A percentile compares a stretch with the other conserved stretches of the same genome.
These are phyloP conservation scores for Onychostoma macrolepis DNA, from an alignment of 2,113 vertebrate genomes.

Conservation along the genomic window DNA sequence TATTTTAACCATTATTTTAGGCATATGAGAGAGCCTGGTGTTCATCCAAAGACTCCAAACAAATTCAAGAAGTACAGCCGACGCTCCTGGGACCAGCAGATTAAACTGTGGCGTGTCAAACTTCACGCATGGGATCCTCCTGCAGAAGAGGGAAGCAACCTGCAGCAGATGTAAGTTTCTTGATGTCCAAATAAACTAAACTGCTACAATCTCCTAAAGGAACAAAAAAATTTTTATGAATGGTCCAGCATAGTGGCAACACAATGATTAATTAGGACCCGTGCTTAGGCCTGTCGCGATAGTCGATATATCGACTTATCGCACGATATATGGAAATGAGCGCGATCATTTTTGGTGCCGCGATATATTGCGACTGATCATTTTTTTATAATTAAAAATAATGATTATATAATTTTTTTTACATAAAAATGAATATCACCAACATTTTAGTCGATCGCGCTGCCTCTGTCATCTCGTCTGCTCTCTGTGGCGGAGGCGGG, in stretches of 20 bases:
- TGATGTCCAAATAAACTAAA: background rate
- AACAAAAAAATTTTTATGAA: background rate
- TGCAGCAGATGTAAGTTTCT: slow-evolving; percentile 82
- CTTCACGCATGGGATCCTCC: slow-evolving; percentile 95
- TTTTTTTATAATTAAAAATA: too few species aligned
- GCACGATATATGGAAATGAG: too few species aligned
- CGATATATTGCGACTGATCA: too few species aligned
- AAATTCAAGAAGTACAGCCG: slow-evolving; percentile 98
- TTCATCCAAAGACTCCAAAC: slow-evolving; percentile 95
- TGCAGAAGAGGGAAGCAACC: slow-evolving; percentile 71
- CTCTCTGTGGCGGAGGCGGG: too few species aligned
- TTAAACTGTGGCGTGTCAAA: slow-evolving; percentile 94
- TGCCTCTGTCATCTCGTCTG: too few species aligned
- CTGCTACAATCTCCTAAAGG: background rate
- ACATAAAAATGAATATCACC: too few species aligned
- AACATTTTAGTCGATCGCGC: too few species aligned
- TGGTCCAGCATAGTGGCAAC: background rate
- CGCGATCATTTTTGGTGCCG: too few species aligned
- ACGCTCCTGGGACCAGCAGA: slow-evolving; percentile 97
- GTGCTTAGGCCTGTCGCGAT: too few species aligned
- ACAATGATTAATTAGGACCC: background rate
- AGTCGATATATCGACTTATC: too few species aligned
- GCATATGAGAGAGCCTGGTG: slow-evolving; percentile 83
- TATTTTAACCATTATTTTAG: slow-evolving; percentile 64
- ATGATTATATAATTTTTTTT: too few species aligned